Evolutionary conservation across 2,797 vertebrate species (phyloP).

Genomic region (Tenualosa thibaudeaui): DNA sequence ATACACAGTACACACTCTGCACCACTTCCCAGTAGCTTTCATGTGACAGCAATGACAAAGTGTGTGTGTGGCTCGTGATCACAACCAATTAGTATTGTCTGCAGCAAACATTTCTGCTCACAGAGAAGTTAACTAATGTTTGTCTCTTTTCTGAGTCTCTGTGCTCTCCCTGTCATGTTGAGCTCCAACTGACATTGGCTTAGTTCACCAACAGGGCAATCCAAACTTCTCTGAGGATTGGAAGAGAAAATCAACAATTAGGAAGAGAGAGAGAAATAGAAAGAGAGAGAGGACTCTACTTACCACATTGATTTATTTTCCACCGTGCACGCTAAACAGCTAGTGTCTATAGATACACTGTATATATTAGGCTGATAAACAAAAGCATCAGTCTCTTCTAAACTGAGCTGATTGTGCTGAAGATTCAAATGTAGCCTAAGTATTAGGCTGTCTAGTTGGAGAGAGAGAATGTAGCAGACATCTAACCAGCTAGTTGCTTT

Average conservation of each 20-base stretch:
- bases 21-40: background rate
- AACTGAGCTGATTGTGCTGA: too few relatives aligned
- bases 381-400: too few relatives aligned
- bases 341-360: too few relatives aligned
- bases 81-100: slow-evolving; percentile 18
- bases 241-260: background rate
- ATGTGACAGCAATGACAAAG: slow-evolving; percentile 21
- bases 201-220: background rate
- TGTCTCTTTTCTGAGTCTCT: background rate
- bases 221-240: background rate
- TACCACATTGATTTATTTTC: background rate
- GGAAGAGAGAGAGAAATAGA: background rate
- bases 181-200: background rate
- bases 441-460: background rate
- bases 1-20: background rate
- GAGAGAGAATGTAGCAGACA: slow-evolving; percentile 47
- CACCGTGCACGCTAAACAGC: too few relatives aligned
- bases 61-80: slow-evolving; percentile 24
- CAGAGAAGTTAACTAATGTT: background rate
- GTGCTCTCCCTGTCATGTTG: background rate
- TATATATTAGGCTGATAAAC: too few relatives aligned
- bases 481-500: slow-evolving; percentile 38
- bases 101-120: background rate
- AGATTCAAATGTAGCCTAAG: too few relatives aligned
- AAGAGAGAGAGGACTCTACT: background rate